A percentile compares a stretch with the other conserved stretches of the same genome.
phyloP scores from a whole-genome alignment of 2,797 vertebrate species.

The Phoxinus dragarum region DNA sequence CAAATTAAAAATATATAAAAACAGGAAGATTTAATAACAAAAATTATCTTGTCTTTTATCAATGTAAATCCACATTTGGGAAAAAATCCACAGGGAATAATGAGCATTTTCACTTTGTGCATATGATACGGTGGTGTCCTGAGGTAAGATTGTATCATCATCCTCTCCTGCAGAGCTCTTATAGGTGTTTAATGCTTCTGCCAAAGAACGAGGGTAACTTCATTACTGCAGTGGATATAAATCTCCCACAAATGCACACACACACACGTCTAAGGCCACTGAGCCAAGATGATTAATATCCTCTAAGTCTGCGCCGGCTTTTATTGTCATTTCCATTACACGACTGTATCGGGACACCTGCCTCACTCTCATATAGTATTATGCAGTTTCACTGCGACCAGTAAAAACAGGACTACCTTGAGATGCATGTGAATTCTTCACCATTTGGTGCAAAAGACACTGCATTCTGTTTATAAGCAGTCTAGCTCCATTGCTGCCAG shows the following conservation, averaged over 20 bases:
- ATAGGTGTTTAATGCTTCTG: conserved; percentile 35
- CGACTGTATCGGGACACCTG: neutral
- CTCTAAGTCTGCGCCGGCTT: neutral
- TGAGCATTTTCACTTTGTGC: neutral
- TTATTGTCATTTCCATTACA: conserved; percentile 5
- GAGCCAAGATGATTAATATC: conserved; percentile 15
- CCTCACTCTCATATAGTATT: neutral
- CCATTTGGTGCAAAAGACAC: conserved; percentile 20
- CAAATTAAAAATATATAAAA: too few species aligned
- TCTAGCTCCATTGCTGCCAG: neutral
- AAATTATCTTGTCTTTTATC: neutral
- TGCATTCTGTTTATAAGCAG: neutral
- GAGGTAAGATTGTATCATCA: neutral
- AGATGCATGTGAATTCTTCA: neutral
- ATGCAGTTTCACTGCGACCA: neutral
- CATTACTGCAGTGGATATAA: conserved; percentile 55
- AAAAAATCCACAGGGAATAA: neutral
- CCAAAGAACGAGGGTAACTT: conserved; percentile 36
- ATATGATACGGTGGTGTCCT: neutral
- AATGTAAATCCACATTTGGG: neutral
- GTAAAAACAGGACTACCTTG: neutral
- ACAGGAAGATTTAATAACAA: neutral
- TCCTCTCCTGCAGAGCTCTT: conserved; percentile 28
- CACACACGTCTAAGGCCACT: neutral
- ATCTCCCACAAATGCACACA: conserved; percentile 25